phyloP scores from a whole-genome alignment of 1,140 invertebrate species.

The Aphelenchoides avenae region DNA sequence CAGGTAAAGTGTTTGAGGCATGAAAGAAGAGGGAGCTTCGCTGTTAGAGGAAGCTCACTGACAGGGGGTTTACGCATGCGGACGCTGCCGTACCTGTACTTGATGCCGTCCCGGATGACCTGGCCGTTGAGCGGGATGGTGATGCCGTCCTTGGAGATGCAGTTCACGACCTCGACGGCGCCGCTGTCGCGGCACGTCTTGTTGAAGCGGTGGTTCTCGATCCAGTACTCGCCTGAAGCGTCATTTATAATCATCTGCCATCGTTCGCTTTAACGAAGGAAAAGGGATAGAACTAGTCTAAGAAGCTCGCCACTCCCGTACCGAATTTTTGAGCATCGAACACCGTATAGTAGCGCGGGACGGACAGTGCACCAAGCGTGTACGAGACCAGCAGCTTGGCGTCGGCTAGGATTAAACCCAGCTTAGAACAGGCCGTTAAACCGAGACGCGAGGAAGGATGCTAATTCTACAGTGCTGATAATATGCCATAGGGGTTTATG shows the following conservation, averaged over 20 bases:
- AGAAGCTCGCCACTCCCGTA: too few species aligned
- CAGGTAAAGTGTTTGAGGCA: background rate
- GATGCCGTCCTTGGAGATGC: constrained; percentile 41
- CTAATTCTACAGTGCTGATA: too few species aligned
- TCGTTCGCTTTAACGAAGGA: background rate
- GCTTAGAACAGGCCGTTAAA: too few species aligned
- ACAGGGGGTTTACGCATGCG: too few species aligned
- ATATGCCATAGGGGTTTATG: too few species aligned
- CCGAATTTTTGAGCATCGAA: too few species aligned
- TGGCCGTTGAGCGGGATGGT: constrained; percentile 32
- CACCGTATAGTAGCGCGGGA: too few species aligned
- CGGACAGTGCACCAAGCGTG: too few species aligned
- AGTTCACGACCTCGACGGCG: constrained; percentile 50
- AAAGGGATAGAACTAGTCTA: too few species aligned
- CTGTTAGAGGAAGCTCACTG: background rate
- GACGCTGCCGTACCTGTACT: constrained; percentile 24
- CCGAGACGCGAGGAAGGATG: too few species aligned
- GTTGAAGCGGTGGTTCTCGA: constrained; percentile 49
- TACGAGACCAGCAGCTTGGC: too few species aligned
- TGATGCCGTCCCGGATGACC: constrained; percentile 33
- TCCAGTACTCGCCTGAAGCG: constrained; percentile 36
- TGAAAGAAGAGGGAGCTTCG: background rate
- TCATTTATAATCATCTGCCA: background rate
- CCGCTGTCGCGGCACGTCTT: constrained; percentile 39
- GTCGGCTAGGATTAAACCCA: too few species aligned